These are phyloP conservation scores for Agonopterix arenella DNA, from an alignment of 2,888 invertebrate genomes.

Conservation along the genomic window DNA sequence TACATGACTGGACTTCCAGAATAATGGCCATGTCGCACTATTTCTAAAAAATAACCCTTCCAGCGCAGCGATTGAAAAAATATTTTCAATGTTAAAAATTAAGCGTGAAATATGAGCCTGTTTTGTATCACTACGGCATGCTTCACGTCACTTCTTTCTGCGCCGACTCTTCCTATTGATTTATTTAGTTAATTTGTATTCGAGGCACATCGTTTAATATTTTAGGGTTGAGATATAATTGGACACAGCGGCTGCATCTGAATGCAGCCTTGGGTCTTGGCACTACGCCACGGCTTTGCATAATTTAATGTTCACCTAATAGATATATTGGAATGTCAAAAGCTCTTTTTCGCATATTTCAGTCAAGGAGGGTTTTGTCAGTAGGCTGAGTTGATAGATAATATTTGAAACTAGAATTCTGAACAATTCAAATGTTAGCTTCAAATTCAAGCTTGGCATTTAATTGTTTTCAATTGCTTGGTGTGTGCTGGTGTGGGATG, in stretches of 20 bases:
- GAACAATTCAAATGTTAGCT: no score
- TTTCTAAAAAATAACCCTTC: no score
- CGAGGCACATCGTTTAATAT: slow-evolving; percentile 59
- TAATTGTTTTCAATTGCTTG: no score
- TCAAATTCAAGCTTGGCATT: no score
- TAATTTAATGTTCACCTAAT: slow-evolving; percentile 54
- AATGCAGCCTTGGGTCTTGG: slow-evolving; percentile 58
- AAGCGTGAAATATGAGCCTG: no score
- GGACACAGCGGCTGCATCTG: slow-evolving; percentile 61
- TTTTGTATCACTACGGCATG: no score
- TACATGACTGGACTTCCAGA: no score
- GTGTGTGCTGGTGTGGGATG: no score
- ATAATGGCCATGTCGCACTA: no score
- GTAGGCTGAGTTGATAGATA: neutral
- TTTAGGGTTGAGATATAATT: slow-evolving; percentile 72
- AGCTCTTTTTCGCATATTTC: slow-evolving; percentile 11
- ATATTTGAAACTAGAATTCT: no score
- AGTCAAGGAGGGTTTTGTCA: neutral
- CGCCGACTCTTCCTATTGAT: slow-evolving; percentile 32
- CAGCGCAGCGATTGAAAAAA: no score
- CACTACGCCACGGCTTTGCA: slow-evolving; percentile 56
- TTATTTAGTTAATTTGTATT: slow-evolving; percentile 57
- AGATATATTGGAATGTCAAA: slow-evolving; percentile 34
- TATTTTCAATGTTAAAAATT: no score
- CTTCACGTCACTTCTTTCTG: slow-evolving; percentile 9